Conservation (phyloP, 2,113 vertebrate species). For the Elephas maximus region DNA sequence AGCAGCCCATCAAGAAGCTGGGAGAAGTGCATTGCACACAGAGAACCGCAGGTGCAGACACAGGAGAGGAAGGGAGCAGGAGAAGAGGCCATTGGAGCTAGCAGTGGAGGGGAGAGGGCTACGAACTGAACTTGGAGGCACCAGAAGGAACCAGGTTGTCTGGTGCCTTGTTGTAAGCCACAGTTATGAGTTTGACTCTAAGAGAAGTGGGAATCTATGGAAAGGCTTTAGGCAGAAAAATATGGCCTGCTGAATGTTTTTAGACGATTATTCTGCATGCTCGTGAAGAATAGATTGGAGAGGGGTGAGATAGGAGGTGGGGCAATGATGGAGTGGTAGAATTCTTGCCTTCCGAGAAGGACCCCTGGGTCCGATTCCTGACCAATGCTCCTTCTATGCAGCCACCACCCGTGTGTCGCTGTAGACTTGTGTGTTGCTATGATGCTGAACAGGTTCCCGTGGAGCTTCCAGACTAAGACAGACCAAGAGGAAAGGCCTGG, state of each 20-base stretch:
- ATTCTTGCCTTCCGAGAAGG: background rate
- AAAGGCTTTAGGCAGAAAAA: background rate
- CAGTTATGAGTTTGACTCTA: background rate
- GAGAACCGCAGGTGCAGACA: background rate
- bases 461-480: background rate
- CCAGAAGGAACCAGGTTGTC: too few species aligned
- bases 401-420: background rate
- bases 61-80: background rate
- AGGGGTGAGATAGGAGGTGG: background rate
- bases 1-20: background rate
- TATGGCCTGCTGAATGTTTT: background rate
- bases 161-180: background rate
- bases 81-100: fast-evolving
- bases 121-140: background rate
- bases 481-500: background rate
- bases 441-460: background rate
- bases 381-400: background rate
- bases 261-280: background rate
- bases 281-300: background rate
- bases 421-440: background rate
- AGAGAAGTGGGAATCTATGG: background rate
- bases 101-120: fast-evolving
- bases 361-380: background rate
- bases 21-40: background rate
- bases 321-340: too few species aligned